Conservation (phyloP, 2,888 invertebrate species). For the Stictocephala bisonia region DNA sequence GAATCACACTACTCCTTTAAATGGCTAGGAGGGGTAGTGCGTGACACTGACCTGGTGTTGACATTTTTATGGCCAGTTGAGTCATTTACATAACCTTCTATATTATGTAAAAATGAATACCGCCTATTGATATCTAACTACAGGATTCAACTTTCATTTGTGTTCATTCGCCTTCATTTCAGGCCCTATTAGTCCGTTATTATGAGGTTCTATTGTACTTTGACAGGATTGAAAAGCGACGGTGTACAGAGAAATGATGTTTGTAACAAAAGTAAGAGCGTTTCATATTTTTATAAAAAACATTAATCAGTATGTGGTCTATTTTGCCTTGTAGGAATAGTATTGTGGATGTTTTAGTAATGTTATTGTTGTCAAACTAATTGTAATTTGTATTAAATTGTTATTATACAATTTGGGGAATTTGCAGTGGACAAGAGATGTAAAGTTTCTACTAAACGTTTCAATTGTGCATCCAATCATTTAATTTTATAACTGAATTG, state of each 20-base stretch:
- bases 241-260: constrained; percentile 31
- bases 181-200: no score
- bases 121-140: no score
- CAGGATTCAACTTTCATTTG: no score
- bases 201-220: no score
- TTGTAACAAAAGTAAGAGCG: constrained; percentile 39
- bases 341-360: constrained; percentile 25
- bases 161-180: no score
- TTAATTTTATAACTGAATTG: not conserved
- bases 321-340: constrained; percentile 39
- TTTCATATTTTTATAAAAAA: constrained; percentile 47
- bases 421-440: not conserved
- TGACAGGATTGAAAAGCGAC: not conserved
- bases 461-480: not conserved
- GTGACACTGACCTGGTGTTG: no score
- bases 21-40: no score
- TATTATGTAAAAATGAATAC: no score
- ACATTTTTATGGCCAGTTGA: no score
- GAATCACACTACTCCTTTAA: no score
- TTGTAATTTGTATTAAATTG: not conserved
- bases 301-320: constrained; percentile 16
- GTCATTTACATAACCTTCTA: no score
- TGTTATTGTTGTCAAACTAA: constrained; percentile 11
- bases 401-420: not conserved
- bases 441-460: not conserved